A percentile compares a stretch with the other conserved stretches of the same genome.
Evolutionary conservation across 37 sponge, comb jelly and placozoan species (phyloP).

Genomic region (Chondrilla cf. caribensis): DNA sequence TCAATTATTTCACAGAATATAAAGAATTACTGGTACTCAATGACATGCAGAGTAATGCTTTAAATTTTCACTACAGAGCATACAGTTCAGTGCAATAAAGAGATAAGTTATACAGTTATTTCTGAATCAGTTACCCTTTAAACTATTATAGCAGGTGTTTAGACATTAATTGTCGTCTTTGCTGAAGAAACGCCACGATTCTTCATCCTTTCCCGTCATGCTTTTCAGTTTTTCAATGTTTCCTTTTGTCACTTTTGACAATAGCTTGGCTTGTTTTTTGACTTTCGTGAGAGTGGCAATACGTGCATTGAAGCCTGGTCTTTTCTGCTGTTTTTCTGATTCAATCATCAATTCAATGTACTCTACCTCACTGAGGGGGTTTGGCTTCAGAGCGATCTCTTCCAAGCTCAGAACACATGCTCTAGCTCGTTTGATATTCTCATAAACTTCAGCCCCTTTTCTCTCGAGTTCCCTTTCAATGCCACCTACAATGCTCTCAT

Average conservation of each 20-base stretch:
- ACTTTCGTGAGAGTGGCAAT: conserved; percentile 19
- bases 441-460: neutral
- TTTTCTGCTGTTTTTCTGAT: conserved; percentile 48
- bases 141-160: too few species aligned
- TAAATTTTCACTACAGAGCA: too few species aligned
- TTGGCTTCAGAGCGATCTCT: conserved; percentile 74
- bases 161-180: too few species aligned
- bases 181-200: too few species aligned
- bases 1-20: too few species aligned
- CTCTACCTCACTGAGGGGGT: conserved; percentile 55
- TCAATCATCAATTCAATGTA: conserved; percentile 77
- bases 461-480: neutral
- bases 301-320: conserved; percentile 51
- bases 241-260: neutral
- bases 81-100: too few species aligned
- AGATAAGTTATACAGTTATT: too few species aligned
- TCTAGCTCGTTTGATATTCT: neutral
- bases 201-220: too few species aligned
- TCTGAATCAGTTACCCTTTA: too few species aligned
- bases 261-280: conserved; percentile 29
- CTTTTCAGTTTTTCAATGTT: neutral
- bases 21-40: too few species aligned
- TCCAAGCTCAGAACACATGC: neutral
- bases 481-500: neutral
- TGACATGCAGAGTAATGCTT: too few species aligned